Evolutionary conservation across 1,140 invertebrate genomes (phyloP).

Genomic region (Liolophura sinensis): DNA sequence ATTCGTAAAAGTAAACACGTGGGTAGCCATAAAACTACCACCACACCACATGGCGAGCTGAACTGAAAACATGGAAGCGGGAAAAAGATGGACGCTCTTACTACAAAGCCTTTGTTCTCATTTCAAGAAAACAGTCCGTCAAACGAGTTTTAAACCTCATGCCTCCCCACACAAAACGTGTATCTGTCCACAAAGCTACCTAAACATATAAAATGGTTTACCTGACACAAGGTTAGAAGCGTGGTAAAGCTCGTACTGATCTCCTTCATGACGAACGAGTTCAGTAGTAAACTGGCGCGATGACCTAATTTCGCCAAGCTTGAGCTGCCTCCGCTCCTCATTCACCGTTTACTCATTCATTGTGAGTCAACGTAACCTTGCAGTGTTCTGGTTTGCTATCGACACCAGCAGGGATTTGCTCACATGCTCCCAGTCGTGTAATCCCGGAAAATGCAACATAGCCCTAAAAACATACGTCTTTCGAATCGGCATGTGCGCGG

Average conservation of each 20-base stretch:
- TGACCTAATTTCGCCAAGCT: background rate
- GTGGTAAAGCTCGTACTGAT: background rate
- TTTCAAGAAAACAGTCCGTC: background rate
- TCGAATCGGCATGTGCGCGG: background rate
- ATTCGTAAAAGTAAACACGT: too few relatives aligned
- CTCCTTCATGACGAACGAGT: slow-evolving; percentile 3
- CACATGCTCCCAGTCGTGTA: background rate
- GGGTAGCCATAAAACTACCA: background rate
- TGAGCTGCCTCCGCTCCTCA: background rate
- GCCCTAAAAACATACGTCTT: slow-evolving; percentile 1
- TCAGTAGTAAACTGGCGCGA: background rate
- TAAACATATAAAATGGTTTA: background rate
- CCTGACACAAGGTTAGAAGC: background rate
- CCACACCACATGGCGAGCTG: background rate
- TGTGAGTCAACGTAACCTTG: background rate
- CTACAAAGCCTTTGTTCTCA: background rate
- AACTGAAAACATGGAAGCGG: background rate
- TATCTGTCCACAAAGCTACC: background rate
- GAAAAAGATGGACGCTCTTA: background rate
- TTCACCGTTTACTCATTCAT: background rate
- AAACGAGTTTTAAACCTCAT: background rate
- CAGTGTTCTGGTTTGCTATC: background rate
- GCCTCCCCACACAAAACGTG: too few relatives aligned
- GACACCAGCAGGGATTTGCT: too few relatives aligned
- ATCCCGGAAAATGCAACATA: background rate